Base-by-base conservation (phyloP, 2,113 vertebrate species). In the Clupea harengus region DNA sequence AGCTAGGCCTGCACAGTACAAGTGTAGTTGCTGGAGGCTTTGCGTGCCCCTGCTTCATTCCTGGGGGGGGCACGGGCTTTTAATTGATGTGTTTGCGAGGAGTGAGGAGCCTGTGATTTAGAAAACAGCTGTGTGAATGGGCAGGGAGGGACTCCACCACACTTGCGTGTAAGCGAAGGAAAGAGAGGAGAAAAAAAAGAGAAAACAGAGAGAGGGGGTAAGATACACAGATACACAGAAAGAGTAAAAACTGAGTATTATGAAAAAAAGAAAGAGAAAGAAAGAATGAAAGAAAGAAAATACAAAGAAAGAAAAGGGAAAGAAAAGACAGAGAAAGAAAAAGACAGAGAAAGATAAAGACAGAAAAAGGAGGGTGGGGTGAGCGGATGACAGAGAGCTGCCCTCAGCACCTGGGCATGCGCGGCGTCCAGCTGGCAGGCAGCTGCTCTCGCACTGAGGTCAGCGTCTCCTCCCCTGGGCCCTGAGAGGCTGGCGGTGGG, bases 21-120 rank as follows among this genome's bases (percentile, higher is more conserved):
- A 78, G 28, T 44, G 72, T 18, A 39, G 28, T 39, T 78, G 72
- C 72, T 78, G 25, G 28, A 78, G 72, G 32, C 72, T 39, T 78
- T 78, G 72, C 60, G 45, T 54, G 82, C 60, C 60, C 45, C 72
- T 39, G 28, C 72, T 78, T 39, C 95, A 89, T 95, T 95, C 95
- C 95, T 94, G 94, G 94, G 95, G 94, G 95, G 83, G 94, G 95
- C 81, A 93, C 89, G 95, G 89, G 93, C 92, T 78, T 95, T 25
- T 25, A 93, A 92, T 88, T 92, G 93, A 93, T 94, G 93, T 93
- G 93, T 88, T 93, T n/a, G 72, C 88, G 86, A 93, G 94, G 91
- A 90, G 93, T 88, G 90, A 92, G 93, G 93, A 78, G 93, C 87
- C 85, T 92, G 93, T 93, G 93, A 90, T 92, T 92, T 89, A 93